Conservation (phyloP, 2,888 invertebrate genomes). For the Tortricodes alternella region DNA sequence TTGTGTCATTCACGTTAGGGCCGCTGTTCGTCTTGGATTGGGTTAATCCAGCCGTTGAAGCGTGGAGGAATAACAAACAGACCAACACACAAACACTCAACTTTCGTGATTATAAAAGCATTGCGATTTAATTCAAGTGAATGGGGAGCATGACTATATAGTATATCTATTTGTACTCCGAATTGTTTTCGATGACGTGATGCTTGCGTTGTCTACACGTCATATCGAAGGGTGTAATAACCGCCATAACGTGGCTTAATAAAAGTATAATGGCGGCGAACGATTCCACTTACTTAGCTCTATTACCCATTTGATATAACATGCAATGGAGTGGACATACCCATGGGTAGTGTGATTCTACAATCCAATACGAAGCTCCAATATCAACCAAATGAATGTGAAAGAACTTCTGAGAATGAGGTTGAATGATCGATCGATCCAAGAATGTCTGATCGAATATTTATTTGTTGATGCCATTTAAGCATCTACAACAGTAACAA, state of each 20-base stretch:
- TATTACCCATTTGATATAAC: slow-evolving; percentile 18
- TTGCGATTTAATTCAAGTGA: neutral
- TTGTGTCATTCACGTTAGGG: too few species aligned
- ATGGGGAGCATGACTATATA: slow-evolving; percentile 1
- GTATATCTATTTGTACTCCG: neutral
- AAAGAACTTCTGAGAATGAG: too few species aligned
- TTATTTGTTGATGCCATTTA: neutral
- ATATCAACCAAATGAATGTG: too few species aligned
- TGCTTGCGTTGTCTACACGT: neutral
- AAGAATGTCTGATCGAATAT: neutral
- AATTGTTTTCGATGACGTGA: slow-evolving; percentile 4
- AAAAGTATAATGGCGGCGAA: slow-evolving; percentile 15
- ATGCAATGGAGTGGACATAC: neutral
- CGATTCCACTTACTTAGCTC: slow-evolving; percentile 1
- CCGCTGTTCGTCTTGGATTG: too few species aligned
- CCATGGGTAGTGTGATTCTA: neutral
- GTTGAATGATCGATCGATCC: too few species aligned
- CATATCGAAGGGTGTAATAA: neutral
- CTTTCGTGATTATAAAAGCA: too few species aligned
- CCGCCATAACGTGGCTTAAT: slow-evolving; percentile 3
- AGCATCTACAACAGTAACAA: too few species aligned
- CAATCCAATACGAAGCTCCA: neutral
- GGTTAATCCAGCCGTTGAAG: too few species aligned
- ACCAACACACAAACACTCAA: too few species aligned
- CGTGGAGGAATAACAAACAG: too few species aligned